Percentiles rank a stretch among this genome's conserved stretches.
Conservation (phyloP, 2,113 vertebrate species). For the Coryphaenoides rupestris region DNA sequence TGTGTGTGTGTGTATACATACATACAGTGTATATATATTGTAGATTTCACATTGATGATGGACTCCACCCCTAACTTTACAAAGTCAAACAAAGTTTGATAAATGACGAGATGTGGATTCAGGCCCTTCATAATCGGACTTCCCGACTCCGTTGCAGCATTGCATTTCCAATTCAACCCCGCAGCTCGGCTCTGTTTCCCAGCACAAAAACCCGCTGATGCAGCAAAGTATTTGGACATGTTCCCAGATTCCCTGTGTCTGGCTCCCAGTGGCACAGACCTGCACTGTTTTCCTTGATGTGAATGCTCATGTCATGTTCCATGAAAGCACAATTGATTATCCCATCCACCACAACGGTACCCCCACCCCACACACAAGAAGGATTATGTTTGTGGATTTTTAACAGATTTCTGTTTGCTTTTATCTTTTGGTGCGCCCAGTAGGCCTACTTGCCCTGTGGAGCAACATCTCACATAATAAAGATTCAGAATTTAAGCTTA, state of each 20-base stretch:
- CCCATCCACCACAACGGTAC: background rate
- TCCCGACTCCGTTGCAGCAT: too few relatives aligned
- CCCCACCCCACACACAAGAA: too few relatives aligned
- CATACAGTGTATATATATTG: too few relatives aligned
- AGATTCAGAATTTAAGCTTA: too few relatives aligned
- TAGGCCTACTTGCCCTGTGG: background rate
- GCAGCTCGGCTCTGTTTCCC: slow-evolving; percentile 1
- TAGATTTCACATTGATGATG: too few relatives aligned
- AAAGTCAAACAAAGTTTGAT: too few relatives aligned
- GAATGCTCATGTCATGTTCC: background rate
- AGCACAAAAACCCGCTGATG: slow-evolving; percentile 11
- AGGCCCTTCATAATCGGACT: too few relatives aligned
- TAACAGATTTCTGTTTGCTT: background rate
- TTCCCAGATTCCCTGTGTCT: slow-evolving; percentile 7
- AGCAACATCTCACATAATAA: too few relatives aligned
- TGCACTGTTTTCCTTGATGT: background rate
- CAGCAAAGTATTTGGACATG: slow-evolving; percentile 4
- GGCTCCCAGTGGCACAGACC: slow-evolving; percentile 7
- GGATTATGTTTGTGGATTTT: background rate
- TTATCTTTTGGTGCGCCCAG: background rate
- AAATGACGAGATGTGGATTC: too few relatives aligned
- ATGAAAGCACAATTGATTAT: background rate
- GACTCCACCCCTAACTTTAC: too few relatives aligned
- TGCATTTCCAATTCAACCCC: background rate
- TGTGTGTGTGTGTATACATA: too few relatives aligned